Base-by-base conservation (phyloP, 2,888 invertebrate species). In the Cylindroiulus punctatus region DNA sequence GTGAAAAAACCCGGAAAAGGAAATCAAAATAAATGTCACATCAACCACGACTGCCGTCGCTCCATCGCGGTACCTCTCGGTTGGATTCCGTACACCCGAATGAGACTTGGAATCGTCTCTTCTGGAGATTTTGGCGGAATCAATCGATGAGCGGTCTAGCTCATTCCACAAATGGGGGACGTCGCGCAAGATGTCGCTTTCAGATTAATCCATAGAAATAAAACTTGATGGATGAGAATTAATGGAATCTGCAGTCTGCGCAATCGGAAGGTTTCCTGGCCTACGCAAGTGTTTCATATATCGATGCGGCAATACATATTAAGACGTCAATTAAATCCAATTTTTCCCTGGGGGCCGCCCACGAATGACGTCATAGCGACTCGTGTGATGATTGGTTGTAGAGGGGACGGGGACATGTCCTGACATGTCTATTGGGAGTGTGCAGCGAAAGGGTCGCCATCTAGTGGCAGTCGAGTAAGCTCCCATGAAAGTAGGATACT, bases 81-180 rank as follows among this genome's bases (percentile, higher is more conserved):
- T 14, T 30, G 76, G 14, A 76, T 76, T 76, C 14, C 76, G 30
- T 76, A 26, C 76, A 76, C 76, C 76, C 26, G 22, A 76, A 76
- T 76, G 76, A 10, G 76, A 76, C 76, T 76, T 76, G 76, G 76
- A 76, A 76, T 76, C 76, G 76, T 17, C 76, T 76, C 76, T 76
- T 76, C 22, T 17, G 30, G 76, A 30, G 22, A 14, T 76, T 30
- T 12, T 14, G 30, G 76, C 76, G 14, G 76, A 76, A 30, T 76
- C 76, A 76, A 76, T 76, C 76, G 76, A 76, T 76, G 76, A 30
- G 76, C 76, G 30, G 76, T 76, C 76, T 22, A 76, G 76, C 76
- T 76, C 76, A 76, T 76, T 76, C 30, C 76, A 30, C 14, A 76
- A 76, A 76, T 14, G 26, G 76, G 76, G 76, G 76, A 76, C 5